phyloP scores from a whole-genome alignment of 2,113 vertebrate genomes.

The Solenodon paradoxus region DNA sequence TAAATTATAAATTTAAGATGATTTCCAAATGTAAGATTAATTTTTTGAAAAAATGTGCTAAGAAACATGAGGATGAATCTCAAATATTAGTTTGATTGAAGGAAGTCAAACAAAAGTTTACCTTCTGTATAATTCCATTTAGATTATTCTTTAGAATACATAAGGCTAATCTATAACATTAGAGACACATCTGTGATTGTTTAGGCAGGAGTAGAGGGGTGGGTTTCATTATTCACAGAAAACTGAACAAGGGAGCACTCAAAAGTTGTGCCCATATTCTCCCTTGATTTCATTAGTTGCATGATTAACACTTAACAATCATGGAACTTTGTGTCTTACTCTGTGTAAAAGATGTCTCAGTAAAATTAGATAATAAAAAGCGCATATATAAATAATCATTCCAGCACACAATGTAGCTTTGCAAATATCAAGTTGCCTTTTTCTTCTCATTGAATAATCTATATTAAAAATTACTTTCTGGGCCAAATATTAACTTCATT shows the following conservation, averaged over 20 bases:
- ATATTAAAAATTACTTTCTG: neutral
- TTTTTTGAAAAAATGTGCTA: neutral
- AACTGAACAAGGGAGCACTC: neutral
- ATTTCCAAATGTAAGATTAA: neutral
- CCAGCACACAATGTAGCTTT: neutral
- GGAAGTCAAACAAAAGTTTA: neutral
- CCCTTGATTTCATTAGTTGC: neutral
- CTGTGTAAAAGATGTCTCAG: neutral
- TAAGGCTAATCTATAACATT: neutral
- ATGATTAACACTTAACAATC: neutral
- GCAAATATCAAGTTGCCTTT: neutral
- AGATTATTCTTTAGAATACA: neutral
- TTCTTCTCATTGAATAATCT: neutral
- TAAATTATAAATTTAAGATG: neutral
- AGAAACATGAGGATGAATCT: neutral
- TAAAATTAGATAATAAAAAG: neutral
- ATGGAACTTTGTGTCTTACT: neutral
- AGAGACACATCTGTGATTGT: neutral
- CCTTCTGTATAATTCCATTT: neutral
- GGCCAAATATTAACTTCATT: neutral
- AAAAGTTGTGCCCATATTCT: neutral
- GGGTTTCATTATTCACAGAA: neutral
- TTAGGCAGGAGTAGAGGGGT: neutral
- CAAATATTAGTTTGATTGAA: neutral
- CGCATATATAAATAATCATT: neutral